Conservation (phyloP, 30 jellyfish, hydroid and myxozoan genomes). For the Aurelia sp. region DNA sequence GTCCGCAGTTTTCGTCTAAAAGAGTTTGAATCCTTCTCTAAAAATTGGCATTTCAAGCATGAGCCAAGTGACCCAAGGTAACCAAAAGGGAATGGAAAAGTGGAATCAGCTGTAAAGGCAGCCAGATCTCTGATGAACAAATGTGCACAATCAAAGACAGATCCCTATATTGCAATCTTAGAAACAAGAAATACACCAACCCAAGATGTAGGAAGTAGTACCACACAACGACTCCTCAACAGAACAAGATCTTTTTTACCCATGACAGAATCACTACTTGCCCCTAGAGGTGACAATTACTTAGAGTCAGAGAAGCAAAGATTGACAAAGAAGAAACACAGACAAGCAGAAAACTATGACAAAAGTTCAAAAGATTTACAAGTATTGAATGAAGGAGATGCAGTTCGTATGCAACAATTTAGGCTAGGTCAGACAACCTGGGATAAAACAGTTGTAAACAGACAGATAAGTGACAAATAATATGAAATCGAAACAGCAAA, state of each 20-base stretch:
- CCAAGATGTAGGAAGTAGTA: slow-evolving; percentile 28
- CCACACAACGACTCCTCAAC: slow-evolving; percentile 46
- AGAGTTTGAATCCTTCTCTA: slow-evolving; percentile 40
- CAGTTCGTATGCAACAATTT: slow-evolving; percentile 37
- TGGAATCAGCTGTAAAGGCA: slow-evolving; percentile 60
- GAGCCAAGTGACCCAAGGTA: slow-evolving; percentile 25
- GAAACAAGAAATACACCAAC: slow-evolving; percentile 37
- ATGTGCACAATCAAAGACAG: slow-evolving; percentile 28
- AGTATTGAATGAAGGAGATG: slow-evolving; percentile 33
- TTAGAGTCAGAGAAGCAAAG: slow-evolving; percentile 15
- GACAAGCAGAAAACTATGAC: not conserved
- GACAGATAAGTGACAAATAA: slow-evolving; percentile 43
- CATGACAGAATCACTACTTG: slow-evolving; percentile 27
- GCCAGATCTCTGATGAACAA: slow-evolving; percentile 36
- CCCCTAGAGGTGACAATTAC: slow-evolving; percentile 21
- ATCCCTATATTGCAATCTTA: slow-evolving; percentile 24
- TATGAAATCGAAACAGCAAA: slow-evolving; percentile 32
- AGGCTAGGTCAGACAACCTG: slow-evolving; percentile 57
- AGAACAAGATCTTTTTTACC: slow-evolving; percentile 51
- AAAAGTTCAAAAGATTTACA: slow-evolving; percentile 5
- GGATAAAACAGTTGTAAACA: slow-evolving; percentile 26
- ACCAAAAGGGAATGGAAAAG: slow-evolving; percentile 44
- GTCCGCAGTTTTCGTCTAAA: slow-evolving; percentile 46
- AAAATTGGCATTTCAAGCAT: slow-evolving; percentile 29
- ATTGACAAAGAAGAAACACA: not conserved